Conservation (phyloP, 1,140 invertebrate species). For the Argopecten irradians region DNA sequence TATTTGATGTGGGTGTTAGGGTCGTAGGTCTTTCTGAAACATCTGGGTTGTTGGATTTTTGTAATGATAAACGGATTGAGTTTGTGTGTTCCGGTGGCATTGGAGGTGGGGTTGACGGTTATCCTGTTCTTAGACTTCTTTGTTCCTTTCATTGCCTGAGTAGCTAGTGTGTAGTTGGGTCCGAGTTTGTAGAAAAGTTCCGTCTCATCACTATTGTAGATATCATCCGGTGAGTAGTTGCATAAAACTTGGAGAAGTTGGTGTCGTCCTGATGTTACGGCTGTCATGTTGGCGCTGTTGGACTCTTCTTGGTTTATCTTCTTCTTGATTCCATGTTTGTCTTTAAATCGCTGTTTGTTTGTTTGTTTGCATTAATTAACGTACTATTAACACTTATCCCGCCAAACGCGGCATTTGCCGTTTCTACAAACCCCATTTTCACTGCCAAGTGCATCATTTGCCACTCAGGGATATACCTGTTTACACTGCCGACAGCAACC, state of each 20-base stretch:
- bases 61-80: conserved; percentile 28
- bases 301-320: conserved; percentile 34
- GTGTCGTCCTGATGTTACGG: background rate
- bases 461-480: too few species aligned
- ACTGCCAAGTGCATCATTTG: too few species aligned
- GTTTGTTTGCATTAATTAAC: too few species aligned
- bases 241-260: conserved; percentile 31
- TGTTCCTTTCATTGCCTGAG: background rate
- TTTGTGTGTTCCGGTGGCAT: conserved; percentile 33
- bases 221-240: conserved; percentile 33
- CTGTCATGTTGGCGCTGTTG: conserved; percentile 42
- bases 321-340: conserved; percentile 29
- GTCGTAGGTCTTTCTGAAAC: too few species aligned
- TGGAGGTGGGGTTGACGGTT: conserved; percentile 25
- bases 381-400: too few species aligned
- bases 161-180: conserved; percentile 36
- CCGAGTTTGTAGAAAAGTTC: conserved; percentile 33
- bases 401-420: too few species aligned
- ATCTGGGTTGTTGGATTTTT: too few species aligned
- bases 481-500: too few species aligned
- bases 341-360: conserved; percentile 42
- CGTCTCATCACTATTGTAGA: conserved; percentile 36
- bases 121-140: conserved; percentile 40
- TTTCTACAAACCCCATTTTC: too few species aligned
- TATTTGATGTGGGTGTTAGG: too few species aligned